Evolutionary conservation across 2,113 vertebrate species (phyloP).

Genomic region (Spilogale gracilis): DNA sequence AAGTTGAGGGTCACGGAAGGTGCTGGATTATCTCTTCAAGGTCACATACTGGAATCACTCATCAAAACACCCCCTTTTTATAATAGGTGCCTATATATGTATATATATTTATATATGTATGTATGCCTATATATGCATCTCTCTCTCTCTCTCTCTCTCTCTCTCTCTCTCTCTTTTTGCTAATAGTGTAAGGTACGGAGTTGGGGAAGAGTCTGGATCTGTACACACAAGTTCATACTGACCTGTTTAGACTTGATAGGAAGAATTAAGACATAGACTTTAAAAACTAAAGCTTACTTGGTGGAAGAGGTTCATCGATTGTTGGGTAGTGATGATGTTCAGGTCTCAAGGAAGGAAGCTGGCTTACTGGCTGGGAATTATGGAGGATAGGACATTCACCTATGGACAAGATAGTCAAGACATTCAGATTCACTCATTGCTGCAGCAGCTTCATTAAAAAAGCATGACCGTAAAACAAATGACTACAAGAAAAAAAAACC

Average conservation of each 20-base stretch:
- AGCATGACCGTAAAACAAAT: slow-evolving; percentile 85
- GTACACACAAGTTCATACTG: slow-evolving; percentile 84
- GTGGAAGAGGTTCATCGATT: slow-evolving; percentile 97
- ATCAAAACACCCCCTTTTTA: slow-evolving; percentile 2
- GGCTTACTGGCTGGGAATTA: slow-evolving; percentile 94
- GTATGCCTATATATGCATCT: neutral
- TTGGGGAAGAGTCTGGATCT: slow-evolving; percentile 55
- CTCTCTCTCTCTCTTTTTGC: neutral
- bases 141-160: too few relatives aligned
- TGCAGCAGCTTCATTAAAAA: slow-evolving; percentile 82
- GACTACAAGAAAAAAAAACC: slow-evolving; percentile 50
- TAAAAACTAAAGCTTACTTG: slow-evolving; percentile 96
- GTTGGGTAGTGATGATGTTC: slow-evolving; percentile 97
- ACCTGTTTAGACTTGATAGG: slow-evolving; percentile 85
- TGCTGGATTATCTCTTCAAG: neutral
- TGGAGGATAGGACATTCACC: slow-evolving; percentile 92
- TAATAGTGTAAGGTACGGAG: neutral
- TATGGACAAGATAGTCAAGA: slow-evolving; percentile 91
- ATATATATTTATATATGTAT: too few relatives aligned
- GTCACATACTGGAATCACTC: slow-evolving; percentile 35
- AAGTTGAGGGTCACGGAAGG: slow-evolving; percentile 39
- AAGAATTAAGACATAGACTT: slow-evolving; percentile 85
- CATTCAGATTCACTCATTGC: slow-evolving; percentile 87
- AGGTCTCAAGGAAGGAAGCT: slow-evolving; percentile 96
- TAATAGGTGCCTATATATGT: neutral